Conservation (phyloP, 1,140 invertebrate genomes). For the Pissodes strobi region DNA sequence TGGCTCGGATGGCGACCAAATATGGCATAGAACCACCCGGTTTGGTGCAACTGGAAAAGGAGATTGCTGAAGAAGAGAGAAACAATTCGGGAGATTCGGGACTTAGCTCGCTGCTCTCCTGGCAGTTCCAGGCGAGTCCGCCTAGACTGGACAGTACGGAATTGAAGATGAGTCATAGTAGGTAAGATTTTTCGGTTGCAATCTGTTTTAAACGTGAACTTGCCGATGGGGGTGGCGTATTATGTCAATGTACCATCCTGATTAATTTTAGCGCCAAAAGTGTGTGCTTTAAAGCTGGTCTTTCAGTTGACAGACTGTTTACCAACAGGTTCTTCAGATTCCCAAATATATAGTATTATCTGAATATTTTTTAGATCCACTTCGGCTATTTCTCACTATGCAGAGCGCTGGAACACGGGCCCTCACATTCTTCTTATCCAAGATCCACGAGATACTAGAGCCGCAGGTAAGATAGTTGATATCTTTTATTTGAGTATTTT, state of each 20-base stretch:
- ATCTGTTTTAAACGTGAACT: no score
- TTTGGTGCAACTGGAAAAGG: constrained; percentile 86
- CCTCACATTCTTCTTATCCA: constrained; percentile 42
- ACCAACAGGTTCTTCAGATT: no score
- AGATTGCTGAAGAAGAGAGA: constrained; percentile 80
- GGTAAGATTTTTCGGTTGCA: no score
- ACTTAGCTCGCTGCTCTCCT: constrained; percentile 63
- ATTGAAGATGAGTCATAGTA: constrained; percentile 63
- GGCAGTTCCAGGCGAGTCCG: constrained; percentile 63
- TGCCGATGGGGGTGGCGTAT: no score
- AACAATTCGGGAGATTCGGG: constrained; percentile 63
- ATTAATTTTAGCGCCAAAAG: no score
- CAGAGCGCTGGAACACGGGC: constrained; percentile 43
- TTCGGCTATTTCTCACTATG: constrained; percentile 44
- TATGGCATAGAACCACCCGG: constrained; percentile 83
- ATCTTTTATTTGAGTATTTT: no score
- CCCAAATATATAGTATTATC: no score
- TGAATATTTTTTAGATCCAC: constrained; percentile 37
- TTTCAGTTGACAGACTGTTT: no score
- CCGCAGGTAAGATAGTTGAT: constrained; percentile 12
- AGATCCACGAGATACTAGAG: constrained; percentile 26
- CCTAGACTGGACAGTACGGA: constrained; percentile 43
- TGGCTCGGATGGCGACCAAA: constrained; percentile 78
- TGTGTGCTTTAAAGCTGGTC: no score
- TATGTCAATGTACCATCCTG: no score